phyloP scores from a whole-genome alignment of 1,140 invertebrate species.

The Apis cerana region DNA sequence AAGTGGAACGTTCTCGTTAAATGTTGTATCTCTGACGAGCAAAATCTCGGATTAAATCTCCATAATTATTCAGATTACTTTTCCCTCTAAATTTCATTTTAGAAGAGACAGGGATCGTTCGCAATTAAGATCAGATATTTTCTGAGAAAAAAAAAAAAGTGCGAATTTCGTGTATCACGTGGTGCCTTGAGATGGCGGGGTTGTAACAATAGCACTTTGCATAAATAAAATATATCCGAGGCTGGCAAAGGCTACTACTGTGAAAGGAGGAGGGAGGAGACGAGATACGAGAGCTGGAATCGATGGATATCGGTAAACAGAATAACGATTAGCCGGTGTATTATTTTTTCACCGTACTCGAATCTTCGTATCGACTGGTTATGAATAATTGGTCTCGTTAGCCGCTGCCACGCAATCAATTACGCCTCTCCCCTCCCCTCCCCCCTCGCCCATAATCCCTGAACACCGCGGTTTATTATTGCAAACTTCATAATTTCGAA shows the following conservation, averaged over 20 bases:
- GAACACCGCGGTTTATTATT: slow-evolving; percentile 39
- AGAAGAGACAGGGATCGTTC: no score
- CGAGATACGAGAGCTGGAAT: not conserved
- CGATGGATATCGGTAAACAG: slow-evolving; percentile 15
- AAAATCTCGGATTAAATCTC: no score
- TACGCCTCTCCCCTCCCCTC: not conserved
- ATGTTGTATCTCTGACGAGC: no score
- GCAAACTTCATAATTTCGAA: slow-evolving; percentile 18
- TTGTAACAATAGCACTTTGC: not conserved
- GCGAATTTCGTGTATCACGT: not conserved
- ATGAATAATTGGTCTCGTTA: slow-evolving; percentile 51
- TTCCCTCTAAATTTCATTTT: no score
- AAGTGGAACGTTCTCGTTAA: no score
- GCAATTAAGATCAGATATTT: no score
- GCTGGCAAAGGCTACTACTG: not conserved
- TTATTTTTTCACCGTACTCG: slow-evolving; percentile 3
- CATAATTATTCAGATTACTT: no score
- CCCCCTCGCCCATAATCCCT: not conserved
- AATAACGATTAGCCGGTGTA: slow-evolving; percentile 1
- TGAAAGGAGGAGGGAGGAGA: not conserved
- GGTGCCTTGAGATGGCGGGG: not conserved
- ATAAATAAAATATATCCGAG: not conserved
- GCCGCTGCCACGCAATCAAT: slow-evolving; percentile 44
- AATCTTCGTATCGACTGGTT: not conserved
- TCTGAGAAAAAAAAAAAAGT: no score